Percentiles rank a stretch among this genome's conserved stretches.
phyloP scores from a whole-genome alignment of 2,888 invertebrate species.

The Campoplex capitator region DNA sequence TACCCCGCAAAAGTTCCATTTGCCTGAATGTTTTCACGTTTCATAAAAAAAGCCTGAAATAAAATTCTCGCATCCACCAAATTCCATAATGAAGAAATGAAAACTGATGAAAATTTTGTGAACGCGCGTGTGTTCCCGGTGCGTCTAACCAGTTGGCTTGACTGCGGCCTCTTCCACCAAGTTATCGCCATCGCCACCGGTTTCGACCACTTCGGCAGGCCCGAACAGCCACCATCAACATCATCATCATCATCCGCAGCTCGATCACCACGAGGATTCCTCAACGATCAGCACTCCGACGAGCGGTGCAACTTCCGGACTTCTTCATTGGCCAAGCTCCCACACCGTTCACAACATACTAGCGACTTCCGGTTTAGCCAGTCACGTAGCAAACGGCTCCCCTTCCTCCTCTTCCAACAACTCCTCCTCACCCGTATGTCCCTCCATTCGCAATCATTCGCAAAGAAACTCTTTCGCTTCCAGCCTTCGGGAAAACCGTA shows the following conservation, averaged over 20 bases:
- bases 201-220: constrained; percentile 79
- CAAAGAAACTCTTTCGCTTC: constrained; percentile 71
- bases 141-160: constrained; percentile 78
- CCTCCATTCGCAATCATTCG: constrained; percentile 75
- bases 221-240: constrained; percentile 27
- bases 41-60: neutral
- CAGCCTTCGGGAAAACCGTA: constrained; percentile 68
- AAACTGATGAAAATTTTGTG: constrained; percentile 60
- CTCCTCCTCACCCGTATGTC: constrained; percentile 74
- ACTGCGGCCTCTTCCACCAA: constrained; percentile 83
- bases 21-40: neutral
- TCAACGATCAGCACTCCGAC: constrained; percentile 82
- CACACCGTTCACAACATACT: constrained; percentile 83
- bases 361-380: constrained; percentile 76
- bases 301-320: constrained; percentile 67
- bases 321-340: constrained; percentile 82
- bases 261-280: constrained; percentile 40
- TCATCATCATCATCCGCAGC: neutral
- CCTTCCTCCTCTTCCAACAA: constrained; percentile 70
- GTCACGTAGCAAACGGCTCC: constrained; percentile 70
- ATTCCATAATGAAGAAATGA: constrained; percentile 18
- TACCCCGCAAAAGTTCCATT: neutral
- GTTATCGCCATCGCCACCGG: constrained; percentile 83
- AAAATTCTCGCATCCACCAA: constrained; percentile 3
- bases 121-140: constrained; percentile 66